Evolutionary conservation across 2,888 invertebrate genomes (phyloP).

Genomic region (Charanyca ferruginea): DNA sequence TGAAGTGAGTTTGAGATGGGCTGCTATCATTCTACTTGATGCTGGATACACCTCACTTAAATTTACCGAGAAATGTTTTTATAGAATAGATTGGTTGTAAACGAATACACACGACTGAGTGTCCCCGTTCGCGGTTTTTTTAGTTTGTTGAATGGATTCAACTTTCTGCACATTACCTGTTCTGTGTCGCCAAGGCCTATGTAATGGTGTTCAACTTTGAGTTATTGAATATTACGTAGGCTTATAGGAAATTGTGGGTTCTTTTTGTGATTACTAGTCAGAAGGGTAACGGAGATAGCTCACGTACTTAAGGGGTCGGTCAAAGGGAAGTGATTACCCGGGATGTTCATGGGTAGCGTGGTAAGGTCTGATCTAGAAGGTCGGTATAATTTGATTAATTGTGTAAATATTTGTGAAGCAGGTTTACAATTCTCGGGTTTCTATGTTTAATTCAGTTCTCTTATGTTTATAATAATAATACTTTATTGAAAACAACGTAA

Average conservation of each 20-base stretch:
- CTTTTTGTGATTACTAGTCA: conserved; percentile 24
- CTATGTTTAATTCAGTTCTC: too few relatives aligned
- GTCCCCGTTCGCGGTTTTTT: background rate
- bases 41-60: too few relatives aligned
- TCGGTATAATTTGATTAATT: background rate
- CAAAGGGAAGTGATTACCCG: conserved; percentile 5
- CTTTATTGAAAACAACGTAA: too few relatives aligned
- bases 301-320: conserved; percentile 20
- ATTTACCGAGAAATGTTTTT: background rate
- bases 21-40: too few relatives aligned
- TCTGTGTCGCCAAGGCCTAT: conserved; percentile 1
- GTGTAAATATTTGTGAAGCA: background rate
- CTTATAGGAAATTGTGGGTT: conserved; percentile 39
- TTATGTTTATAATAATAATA: too few relatives aligned
- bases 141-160: background rate
- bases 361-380: background rate
- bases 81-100: background rate
- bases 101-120: too few relatives aligned
- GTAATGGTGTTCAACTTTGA: conserved; percentile 35
- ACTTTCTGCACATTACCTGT: conserved; percentile 11
- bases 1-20: too few relatives aligned
- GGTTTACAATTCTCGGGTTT: too few relatives aligned
- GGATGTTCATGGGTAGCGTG: background rate
- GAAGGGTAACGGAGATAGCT: conserved; percentile 21
- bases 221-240: conserved; percentile 47